Conservation (phyloP, 1,140 invertebrate genomes). For the Gryon sp. region DNA sequence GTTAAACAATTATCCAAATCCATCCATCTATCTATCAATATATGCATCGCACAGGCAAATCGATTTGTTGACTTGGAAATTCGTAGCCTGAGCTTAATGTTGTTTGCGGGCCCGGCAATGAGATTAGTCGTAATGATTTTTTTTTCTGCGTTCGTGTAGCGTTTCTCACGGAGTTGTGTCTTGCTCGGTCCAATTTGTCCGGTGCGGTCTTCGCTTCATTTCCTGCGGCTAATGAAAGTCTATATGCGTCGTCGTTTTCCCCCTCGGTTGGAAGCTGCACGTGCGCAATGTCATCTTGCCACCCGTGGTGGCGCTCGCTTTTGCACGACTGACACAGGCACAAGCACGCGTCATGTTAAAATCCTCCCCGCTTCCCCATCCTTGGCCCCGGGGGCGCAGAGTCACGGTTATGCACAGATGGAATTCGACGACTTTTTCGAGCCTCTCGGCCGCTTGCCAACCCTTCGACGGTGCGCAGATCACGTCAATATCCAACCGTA, state of each 20-base stretch:
- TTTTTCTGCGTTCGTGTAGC: too few relatives aligned
- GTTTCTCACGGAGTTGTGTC: slow-evolving; percentile 51
- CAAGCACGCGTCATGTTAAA: background rate
- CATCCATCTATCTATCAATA: too few relatives aligned
- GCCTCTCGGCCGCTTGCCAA: slow-evolving; percentile 23
- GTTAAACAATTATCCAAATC: slow-evolving; percentile 62
- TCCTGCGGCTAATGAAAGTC: slow-evolving; percentile 70
- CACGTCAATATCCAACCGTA: slow-evolving; percentile 14
- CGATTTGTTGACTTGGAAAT: slow-evolving; percentile 5
- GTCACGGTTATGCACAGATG: slow-evolving; percentile 37
- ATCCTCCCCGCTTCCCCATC: too few relatives aligned
- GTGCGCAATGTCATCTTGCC: slow-evolving; percentile 62
- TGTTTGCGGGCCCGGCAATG: slow-evolving; percentile 17
- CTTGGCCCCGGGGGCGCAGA: slow-evolving; percentile 14
- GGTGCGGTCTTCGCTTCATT: slow-evolving; percentile 66
- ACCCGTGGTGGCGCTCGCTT: slow-evolving; percentile 36
- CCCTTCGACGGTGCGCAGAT: slow-evolving; percentile 7
- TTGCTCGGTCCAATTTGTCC: slow-evolving; percentile 53
- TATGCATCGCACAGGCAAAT: too few relatives aligned
- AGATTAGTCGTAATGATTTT: slow-evolving; percentile 40
- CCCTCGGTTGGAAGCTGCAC: slow-evolving; percentile 58
- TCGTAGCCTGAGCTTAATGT: background rate
- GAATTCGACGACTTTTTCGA: slow-evolving; percentile 45
- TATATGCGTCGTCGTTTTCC: slow-evolving; percentile 64
- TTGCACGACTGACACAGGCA: slow-evolving; percentile 5